phyloP scores from a whole-genome alignment of 2,888 invertebrate genomes.

The Heteropelma amictum region DNA sequence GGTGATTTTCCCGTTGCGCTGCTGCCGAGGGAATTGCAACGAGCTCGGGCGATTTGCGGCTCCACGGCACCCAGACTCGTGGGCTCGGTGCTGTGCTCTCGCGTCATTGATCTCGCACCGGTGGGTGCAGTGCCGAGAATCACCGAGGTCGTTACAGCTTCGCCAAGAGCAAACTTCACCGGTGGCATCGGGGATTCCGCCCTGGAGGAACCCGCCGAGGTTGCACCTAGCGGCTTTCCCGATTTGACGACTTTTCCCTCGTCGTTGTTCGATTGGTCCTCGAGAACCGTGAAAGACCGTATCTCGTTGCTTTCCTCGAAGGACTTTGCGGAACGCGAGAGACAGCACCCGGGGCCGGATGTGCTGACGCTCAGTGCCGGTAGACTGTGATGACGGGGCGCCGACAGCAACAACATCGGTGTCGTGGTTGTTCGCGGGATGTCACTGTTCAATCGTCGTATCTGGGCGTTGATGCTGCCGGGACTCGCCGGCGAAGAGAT shows the following conservation, averaged over 20 bases:
- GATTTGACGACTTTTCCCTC: slow-evolving; percentile 1
- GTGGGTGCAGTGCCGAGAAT: slow-evolving; percentile 66
- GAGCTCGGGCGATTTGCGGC: slow-evolving; percentile 73
- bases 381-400: slow-evolving; percentile 85
- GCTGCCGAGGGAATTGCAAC: slow-evolving; percentile 84
- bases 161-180: slow-evolving; percentile 85
- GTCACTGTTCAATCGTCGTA: slow-evolving; percentile 74
- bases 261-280: slow-evolving; percentile 53
- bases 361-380: slow-evolving; percentile 78
- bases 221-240: slow-evolving; percentile 65
- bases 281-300: slow-evolving; percentile 21
- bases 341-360: slow-evolving; percentile 11
- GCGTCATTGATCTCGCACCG: slow-evolving; percentile 61
- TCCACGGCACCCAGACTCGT: slow-evolving; percentile 13
- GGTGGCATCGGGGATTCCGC: slow-evolving; percentile 76
- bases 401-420: slow-evolving; percentile 79
- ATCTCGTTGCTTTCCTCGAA: slow-evolving; percentile 33
- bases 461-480: slow-evolving; percentile 60
- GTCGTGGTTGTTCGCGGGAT: slow-evolving; percentile 70
- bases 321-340: slow-evolving; percentile 9
- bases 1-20: slow-evolving; percentile 61
- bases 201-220: slow-evolving; percentile 61
- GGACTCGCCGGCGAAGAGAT: slow-evolving; percentile 46
- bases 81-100: slow-evolving; percentile 56
- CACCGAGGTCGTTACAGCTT: slow-evolving; percentile 80